phyloP scores from a whole-genome alignment of 2,797 vertebrate species.

The Poeciliopsis infans region DNA sequence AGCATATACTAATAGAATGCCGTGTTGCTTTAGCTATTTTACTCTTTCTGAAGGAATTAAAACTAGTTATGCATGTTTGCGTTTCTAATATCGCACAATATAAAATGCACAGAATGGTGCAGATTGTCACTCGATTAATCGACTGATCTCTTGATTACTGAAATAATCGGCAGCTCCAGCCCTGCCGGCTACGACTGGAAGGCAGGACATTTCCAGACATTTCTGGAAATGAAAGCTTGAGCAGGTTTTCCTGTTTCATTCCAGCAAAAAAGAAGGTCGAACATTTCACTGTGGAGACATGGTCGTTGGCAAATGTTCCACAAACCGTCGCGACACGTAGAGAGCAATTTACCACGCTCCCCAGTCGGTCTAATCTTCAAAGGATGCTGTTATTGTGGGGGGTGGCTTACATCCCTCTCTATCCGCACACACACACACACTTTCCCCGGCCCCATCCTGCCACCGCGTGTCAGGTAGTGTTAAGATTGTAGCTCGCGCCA shows the following conservation, averaged over 20 bases:
- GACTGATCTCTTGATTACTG: too few species aligned
- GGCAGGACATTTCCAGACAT: background rate
- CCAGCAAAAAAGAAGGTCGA: conserved; percentile 13
- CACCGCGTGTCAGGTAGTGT: conserved; percentile 55
- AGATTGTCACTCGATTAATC: too few species aligned
- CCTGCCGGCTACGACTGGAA: background rate
- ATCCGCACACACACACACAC: background rate
- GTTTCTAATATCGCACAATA: too few species aligned
- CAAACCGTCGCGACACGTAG: conserved; percentile 51
- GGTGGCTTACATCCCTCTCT: conserved; percentile 32
- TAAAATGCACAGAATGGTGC: too few species aligned
- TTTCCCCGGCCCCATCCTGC: conserved; percentile 52
- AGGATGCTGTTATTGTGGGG: conserved; percentile 53
- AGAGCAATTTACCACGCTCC: conserved; percentile 63
- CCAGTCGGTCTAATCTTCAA: conserved; percentile 73
- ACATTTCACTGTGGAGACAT: conserved; percentile 49
- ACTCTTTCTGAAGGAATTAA: too few species aligned
- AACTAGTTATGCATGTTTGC: too few species aligned
- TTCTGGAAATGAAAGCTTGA: conserved; percentile 16
- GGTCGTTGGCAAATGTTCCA: conserved; percentile 56
- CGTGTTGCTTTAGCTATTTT: too few species aligned
- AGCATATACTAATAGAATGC: too few species aligned
- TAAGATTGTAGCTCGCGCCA: conserved; percentile 58
- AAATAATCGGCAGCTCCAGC: too few species aligned
- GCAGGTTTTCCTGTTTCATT: background rate